Evolutionary conservation across 2,888 invertebrate genomes (phyloP).

Genomic region (Nudaria mundana): DNA sequence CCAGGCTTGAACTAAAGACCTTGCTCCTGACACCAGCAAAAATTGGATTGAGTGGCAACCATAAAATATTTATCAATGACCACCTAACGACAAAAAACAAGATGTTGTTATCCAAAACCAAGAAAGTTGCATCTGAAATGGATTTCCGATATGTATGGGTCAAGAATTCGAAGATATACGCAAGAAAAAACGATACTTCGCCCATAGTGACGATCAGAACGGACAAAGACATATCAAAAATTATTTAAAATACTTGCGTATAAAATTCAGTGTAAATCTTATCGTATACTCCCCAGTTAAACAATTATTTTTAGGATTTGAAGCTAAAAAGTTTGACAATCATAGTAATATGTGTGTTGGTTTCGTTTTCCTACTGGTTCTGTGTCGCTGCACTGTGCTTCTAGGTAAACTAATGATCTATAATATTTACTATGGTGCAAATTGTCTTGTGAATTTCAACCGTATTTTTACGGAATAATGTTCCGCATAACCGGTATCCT

Average conservation of each 20-base stretch:
- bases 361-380: not conserved
- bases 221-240: slow-evolving; percentile 9
- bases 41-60: slow-evolving; percentile 5
- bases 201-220: slow-evolving; percentile 10
- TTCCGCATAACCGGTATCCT: not conserved
- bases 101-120: slow-evolving; percentile 6
- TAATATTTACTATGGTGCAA: too few species aligned
- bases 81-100: slow-evolving; percentile 14
- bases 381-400: not conserved
- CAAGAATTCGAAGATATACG: slow-evolving; percentile 10
- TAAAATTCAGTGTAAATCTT: too few species aligned
- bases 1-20: not conserved
- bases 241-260: not conserved
- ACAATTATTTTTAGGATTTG: not conserved
- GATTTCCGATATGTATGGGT: slow-evolving; percentile 15
- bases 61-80: slow-evolving; percentile 15
- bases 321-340: not conserved
- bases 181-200: slow-evolving; percentile 11
- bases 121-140: slow-evolving; percentile 7
- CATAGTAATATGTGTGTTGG: not conserved
- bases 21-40: not conserved
- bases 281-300: too few species aligned
- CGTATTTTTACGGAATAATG: not conserved
- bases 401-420: not conserved
- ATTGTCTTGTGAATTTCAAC: not conserved